Evolutionary conservation across 92 coral and sea anemone genomes (phyloP).

Genomic region (Hydrozoanthus gracilis): DNA sequence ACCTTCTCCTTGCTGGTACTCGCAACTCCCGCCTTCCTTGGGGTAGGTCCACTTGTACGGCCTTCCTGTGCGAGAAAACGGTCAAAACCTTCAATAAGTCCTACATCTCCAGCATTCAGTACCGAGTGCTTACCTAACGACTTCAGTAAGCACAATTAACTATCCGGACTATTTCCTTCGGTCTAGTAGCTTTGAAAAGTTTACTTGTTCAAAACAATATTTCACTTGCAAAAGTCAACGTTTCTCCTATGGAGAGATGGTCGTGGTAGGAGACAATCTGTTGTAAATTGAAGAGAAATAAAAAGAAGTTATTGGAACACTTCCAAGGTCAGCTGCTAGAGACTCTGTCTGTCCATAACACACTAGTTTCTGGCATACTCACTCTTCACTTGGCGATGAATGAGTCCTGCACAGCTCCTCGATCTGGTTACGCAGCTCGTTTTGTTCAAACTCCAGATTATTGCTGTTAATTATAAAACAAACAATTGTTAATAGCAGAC

Average conservation of each 20-base stretch:
- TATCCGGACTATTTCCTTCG: too few relatives aligned
- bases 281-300: too few relatives aligned
- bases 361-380: slow-evolving; percentile 9
- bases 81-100: neutral
- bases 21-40: slow-evolving; percentile 25
- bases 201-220: too few relatives aligned
- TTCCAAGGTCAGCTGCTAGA: neutral
- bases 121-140: too few relatives aligned
- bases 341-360: neutral
- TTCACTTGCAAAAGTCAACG: too few relatives aligned
- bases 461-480: slow-evolving; percentile 53
- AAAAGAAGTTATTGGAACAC: too few relatives aligned
- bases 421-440: slow-evolving; percentile 79
- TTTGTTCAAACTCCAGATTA: slow-evolving; percentile 81
- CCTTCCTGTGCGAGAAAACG: slow-evolving; percentile 52
- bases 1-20: neutral
- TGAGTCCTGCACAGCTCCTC: slow-evolving; percentile 78
- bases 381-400: slow-evolving; percentile 70
- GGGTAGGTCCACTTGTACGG: slow-evolving; percentile 67
- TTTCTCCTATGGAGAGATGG: too few relatives aligned
- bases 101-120: neutral
- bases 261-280: too few relatives aligned
- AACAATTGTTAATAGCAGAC: neutral
- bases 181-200: too few relatives aligned
- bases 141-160: too few relatives aligned